phyloP scores from a whole-genome alignment of 1,140 invertebrate species.

The Lepeophtheirus salmonis region DNA sequence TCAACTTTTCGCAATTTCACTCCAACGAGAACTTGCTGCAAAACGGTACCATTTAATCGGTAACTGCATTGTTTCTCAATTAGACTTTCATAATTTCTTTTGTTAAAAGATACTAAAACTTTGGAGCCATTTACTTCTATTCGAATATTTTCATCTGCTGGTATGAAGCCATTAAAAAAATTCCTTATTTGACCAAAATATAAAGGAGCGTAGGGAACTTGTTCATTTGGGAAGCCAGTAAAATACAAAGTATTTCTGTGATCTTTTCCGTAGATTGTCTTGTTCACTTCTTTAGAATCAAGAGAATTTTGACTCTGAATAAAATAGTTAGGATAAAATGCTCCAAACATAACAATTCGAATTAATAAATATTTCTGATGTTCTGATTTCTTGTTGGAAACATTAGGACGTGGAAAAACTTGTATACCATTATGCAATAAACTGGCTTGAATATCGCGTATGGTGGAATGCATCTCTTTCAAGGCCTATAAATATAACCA shows the following conservation, averaged over 20 bases:
- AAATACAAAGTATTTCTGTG: not conserved
- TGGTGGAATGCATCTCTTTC: not conserved
- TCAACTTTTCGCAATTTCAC: not conserved
- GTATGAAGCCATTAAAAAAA: not conserved
- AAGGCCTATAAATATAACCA: not conserved
- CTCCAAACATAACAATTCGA: slow-evolving; percentile 49
- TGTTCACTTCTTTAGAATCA: not conserved
- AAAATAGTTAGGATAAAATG: slow-evolving; percentile 85
- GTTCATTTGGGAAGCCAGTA: not conserved
- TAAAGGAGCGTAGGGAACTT: not conserved
- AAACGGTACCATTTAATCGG: not conserved
- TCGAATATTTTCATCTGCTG: not conserved
- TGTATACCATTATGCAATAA: not conserved
- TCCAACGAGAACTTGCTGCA: not conserved
- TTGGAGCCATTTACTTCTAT: not conserved
- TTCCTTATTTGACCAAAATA: slow-evolving; percentile 1
- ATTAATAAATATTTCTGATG: slow-evolving; percentile 20
- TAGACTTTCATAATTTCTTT: not conserved
- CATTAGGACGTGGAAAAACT: not conserved
- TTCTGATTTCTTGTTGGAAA: not conserved
- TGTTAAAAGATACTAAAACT: not conserved
- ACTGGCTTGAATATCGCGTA: not conserved
- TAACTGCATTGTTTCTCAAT: not conserved
- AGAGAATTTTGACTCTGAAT: not conserved
- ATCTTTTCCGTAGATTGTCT: not conserved